phyloP scores from a whole-genome alignment of 2,113 vertebrate genomes.

The Anoplopoma fimbria region DNA sequence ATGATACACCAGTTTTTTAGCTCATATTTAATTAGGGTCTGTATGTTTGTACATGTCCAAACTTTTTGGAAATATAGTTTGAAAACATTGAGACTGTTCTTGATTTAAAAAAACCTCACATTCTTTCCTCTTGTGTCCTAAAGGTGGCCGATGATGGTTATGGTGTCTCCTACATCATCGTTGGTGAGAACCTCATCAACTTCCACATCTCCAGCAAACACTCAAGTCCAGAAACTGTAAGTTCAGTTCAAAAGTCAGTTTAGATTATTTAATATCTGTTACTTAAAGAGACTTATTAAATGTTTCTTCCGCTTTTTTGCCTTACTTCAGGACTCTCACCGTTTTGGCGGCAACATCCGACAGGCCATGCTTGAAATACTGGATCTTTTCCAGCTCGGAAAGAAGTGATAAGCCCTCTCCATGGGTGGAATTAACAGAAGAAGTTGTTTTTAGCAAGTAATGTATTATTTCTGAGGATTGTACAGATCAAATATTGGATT shows the following conservation, averaged over 20 bases:
- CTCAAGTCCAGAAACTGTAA: slow-evolving; percentile 93
- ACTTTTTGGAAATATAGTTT: neutral
- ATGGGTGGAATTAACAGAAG: slow-evolving; percentile 30
- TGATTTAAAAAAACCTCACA: neutral
- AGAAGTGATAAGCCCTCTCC: slow-evolving; percentile 80
- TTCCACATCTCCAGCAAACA: slow-evolving; percentile 98
- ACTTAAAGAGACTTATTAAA: neutral
- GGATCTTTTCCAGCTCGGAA: slow-evolving; percentile 85
- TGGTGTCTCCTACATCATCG: slow-evolving; percentile 95
- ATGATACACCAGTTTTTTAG: neutral
- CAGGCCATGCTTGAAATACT: slow-evolving; percentile 90
- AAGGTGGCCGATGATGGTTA: slow-evolving; percentile 98
- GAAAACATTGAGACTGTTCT: neutral
- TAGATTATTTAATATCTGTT: fast-evolving
- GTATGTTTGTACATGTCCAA: neutral
- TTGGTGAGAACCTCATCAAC: slow-evolving; percentile 91
- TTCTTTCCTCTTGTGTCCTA: neutral
- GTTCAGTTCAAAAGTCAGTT: slow-evolving; percentile 36
- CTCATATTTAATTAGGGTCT: too few species aligned
- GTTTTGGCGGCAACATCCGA: slow-evolving; percentile 90
- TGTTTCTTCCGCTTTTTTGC: neutral
- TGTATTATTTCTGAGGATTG: slow-evolving; percentile 49
- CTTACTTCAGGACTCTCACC: slow-evolving; percentile 90
- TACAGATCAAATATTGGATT: slow-evolving; percentile 62
- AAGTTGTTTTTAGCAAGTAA: slow-evolving; percentile 25